Conservation (phyloP, 1,140 invertebrate genomes). For the Mamestra configurata region DNA sequence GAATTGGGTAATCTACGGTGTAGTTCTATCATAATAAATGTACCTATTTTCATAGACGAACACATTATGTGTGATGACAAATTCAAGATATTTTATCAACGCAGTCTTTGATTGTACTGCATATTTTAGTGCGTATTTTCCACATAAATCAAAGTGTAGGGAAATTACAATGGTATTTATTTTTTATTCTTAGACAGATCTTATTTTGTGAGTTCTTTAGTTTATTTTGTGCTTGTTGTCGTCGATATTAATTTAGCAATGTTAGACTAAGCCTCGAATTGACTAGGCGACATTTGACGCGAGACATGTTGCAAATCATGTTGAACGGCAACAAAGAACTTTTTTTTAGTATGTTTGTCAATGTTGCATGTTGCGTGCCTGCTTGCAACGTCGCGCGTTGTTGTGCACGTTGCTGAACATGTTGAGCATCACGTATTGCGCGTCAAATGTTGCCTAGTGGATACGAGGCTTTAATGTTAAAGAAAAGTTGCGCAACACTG, state of each 20-base stretch:
- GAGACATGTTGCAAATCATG: too few species aligned
- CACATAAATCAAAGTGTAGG: slow-evolving; percentile 12
- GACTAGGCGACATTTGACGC: too few species aligned
- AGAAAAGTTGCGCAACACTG: not conserved
- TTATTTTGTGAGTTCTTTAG: slow-evolving; percentile 22
- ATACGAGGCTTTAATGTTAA: not conserved
- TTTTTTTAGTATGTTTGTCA: too few species aligned
- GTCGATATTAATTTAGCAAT: not conserved
- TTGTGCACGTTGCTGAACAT: too few species aligned
- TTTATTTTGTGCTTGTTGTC: not conserved
- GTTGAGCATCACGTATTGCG: too few species aligned
- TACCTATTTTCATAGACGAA: slow-evolving; percentile 30
- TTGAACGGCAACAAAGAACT: too few species aligned
- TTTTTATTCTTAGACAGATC: slow-evolving; percentile 39
- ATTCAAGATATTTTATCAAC: not conserved
- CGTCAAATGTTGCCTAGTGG: too few species aligned
- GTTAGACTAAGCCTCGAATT: too few species aligned
- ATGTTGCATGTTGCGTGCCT: too few species aligned
- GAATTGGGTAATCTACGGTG: not conserved
- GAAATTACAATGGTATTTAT: slow-evolving; percentile 47
- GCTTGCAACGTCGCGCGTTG: too few species aligned
- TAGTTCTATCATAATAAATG: not conserved
- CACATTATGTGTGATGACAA: slow-evolving; percentile 19
- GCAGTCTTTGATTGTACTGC: not conserved
- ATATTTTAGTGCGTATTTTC: not conserved